Evolutionary conservation across 2,797 vertebrate genomes (phyloP), one percentile per base, ranked within the genome.

Genomic region (Cetoscarus ocellatus): DNA sequence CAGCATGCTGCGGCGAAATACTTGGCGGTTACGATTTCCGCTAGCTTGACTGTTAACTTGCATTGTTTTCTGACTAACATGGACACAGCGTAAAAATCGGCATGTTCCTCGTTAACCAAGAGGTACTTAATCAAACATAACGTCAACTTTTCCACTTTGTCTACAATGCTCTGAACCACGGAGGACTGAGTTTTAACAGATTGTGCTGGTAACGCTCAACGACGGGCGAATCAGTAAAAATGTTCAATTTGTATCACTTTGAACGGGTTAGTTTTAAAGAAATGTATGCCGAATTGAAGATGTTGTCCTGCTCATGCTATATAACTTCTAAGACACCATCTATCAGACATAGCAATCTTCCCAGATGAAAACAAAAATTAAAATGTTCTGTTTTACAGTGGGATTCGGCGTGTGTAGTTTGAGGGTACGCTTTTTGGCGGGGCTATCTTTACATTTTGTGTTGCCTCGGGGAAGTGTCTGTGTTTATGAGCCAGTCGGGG

Each of bases 131-230:
- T 77, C 55, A 45, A 59, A 69, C 68, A 73, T 36, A 77, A 79
- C 70, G 70, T 65, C 74, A 90, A 92, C 89, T 90, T 92, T 90
- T 81, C 61, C 57, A 53, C 53, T 54, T 38, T 49, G 14, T 61
- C 15, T 19, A 6, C 40, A 44, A 12, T 5, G 61, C 65, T 64
- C n/a, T 14, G 44, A 8, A 38, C 51, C 34, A 55, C 59, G 44
- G 10, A 53, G 63, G 55, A 58, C 35, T 0, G 7, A 43, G 67
- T 60, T 64, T 62, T 51, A 27, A 13, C 19, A 8, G 14, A 43
- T 27, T 34, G 65, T 12, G 7, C 4, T 6, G 14, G 27, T 27
- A 27, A 27, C 27, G 27, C 27, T 1, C 17, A 34, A 66, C 19
- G 36, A 44, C 39, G 7, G 66, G 34, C 4, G 48, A 54, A 14